These are phyloP conservation scores for Amphipyra berbera DNA, from an alignment of 2,888 invertebrate genomes.

Conservation along the genomic window DNA sequence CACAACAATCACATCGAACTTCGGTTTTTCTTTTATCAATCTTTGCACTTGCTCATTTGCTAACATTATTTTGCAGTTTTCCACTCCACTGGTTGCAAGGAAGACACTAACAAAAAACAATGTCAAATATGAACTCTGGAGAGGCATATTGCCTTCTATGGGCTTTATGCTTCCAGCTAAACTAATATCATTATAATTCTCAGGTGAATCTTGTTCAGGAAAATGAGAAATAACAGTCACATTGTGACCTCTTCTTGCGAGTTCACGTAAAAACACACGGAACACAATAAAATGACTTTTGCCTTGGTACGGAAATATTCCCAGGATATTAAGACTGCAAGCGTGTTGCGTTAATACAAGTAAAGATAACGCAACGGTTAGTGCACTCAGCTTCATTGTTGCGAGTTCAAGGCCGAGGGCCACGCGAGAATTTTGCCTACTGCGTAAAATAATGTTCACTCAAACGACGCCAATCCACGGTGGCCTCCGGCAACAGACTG, in stretches of 20 bases:
- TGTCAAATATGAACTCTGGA: constrained; percentile 67
- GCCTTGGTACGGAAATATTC: constrained; percentile 91
- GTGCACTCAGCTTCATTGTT: constrained; percentile 62
- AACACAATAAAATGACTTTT: constrained; percentile 93
- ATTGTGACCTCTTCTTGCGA: constrained; percentile 91
- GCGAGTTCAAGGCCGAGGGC: constrained; percentile 28
- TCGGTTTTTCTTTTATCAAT: constrained; percentile 79
- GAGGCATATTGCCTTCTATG: constrained; percentile 67
- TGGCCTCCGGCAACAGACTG: constrained; percentile 34
- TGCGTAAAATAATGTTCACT: background rate
- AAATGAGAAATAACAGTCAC: constrained; percentile 92
- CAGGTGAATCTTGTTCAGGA: constrained; percentile 82
- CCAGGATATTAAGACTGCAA: constrained; percentile 87
- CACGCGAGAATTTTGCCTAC: background rate
- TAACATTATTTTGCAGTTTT: constrained; percentile 78
- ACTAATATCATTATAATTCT: constrained; percentile 91
- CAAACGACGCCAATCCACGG: constrained; percentile 7
- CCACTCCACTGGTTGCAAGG: constrained; percentile 66
- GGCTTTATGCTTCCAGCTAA: constrained; percentile 73
- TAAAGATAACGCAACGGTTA: constrained; percentile 56
- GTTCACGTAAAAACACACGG: constrained; percentile 89
- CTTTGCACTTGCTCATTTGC: constrained; percentile 75
- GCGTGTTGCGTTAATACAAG: constrained; percentile 56
- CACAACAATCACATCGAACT: constrained; percentile 92
- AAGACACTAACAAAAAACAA: constrained; percentile 60